phyloP scores from a whole-genome alignment of 2,888 invertebrate species.

The Dynastes tityus region DNA sequence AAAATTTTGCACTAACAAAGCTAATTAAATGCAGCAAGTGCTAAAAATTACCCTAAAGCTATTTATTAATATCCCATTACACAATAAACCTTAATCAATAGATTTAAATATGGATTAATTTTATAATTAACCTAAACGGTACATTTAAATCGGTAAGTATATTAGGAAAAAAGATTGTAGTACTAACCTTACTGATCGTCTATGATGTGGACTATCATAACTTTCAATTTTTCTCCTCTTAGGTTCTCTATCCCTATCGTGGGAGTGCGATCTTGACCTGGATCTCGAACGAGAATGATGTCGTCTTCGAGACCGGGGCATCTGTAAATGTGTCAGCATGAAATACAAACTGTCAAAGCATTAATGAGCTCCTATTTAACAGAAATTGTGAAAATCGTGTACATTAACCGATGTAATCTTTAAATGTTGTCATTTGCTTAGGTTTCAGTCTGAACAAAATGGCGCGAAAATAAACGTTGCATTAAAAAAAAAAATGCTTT shows the following conservation, averaged over 20 bases:
- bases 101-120: neutral
- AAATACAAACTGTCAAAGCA: neutral
- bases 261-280: conserved; percentile 72
- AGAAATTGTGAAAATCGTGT: neutral
- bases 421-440: too few species aligned
- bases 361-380: neutral
- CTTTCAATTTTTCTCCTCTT: conserved; percentile 83
- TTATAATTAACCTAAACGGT: neutral
- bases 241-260: conserved; percentile 80
- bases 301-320: conserved; percentile 88
- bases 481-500: neutral
- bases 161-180: too few species aligned
- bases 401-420: too few species aligned
- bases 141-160: neutral
- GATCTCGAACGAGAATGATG: conserved; percentile 81
- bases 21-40: neutral
- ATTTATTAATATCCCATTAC: neutral
- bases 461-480: conserved; percentile 20
- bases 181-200: conserved; percentile 77
- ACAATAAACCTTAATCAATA: neutral
- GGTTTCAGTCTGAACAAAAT: conserved; percentile 6
- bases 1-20: neutral
- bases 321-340: conserved; percentile 71
- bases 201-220: conserved; percentile 73
- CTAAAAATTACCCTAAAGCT: neutral